Evolutionary conservation across 2,888 invertebrate species (phyloP), one percentile per base, ranked within the genome.

Genomic region (Ptychoptera contaminata): DNA sequence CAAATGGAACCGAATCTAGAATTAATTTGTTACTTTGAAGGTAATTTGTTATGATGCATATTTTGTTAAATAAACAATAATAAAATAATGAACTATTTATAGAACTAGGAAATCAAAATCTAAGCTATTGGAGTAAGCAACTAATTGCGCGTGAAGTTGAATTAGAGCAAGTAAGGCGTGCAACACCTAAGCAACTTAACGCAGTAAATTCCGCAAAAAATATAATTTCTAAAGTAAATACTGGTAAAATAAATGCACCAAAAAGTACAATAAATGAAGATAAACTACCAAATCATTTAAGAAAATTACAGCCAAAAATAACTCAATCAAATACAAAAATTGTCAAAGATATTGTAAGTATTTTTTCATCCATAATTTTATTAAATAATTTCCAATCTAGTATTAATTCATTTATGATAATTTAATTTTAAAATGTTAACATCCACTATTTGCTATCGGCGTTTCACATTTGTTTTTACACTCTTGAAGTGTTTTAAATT

Each of bases 111-210:
- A 60, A 58, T 9, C 52, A 68, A 36, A 62, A 65, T 36, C 57
- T 82, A 32, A 71, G 76, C 1, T 82, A 84, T 52, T 74, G 79
- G 8, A 74, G 79, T 15, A 77, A 83, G 48, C 91, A 92, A 58
- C 68, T 90, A 37, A 76, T 93, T 46, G 75, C 86, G 0, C 71
- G 83, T 41, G 88, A 91, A 67, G 79, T 90, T 46, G 85, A 87
- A 52, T 56, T 82, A 37, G 87, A 85, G 60, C 74, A 78, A 55
- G 79, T 91, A 58, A 66, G 82, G 43, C 67, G 79, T 46, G 65
- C 67, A 23, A 57, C 56, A 32, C 65, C 67, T 34, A 63, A 61
- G 37, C 37, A 34, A n/a, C 16, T 14, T 11, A 23, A 23, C 7
- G 16, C 15, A n/a, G n/a, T 3, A n/a, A 35, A 8, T 35, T 16